Base-by-base conservation (phyloP, 2,113 vertebrate genomes). In the Canis aureus region DNA sequence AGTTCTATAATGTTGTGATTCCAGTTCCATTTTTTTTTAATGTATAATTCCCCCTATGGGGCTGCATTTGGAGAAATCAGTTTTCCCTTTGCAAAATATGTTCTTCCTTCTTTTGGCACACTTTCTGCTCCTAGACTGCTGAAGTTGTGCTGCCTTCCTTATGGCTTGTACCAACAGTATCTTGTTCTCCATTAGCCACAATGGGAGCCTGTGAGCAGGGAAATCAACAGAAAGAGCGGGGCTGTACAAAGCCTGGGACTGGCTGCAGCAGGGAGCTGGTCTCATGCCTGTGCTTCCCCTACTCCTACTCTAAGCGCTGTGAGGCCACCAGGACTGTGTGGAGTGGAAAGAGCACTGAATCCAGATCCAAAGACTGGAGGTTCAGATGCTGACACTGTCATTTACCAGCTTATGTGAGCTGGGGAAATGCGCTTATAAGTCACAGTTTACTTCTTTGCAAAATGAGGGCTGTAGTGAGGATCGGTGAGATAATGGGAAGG, bases 21-120 rank as follows among this genome's bases (percentile, higher is more conserved):
- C 79, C 55, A 59, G 25, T 62, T 51, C 2, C n/a, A 62, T 32
- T 80, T 91, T 87, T 35, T 94, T 79, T 81, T 80, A 80, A 53
- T 43, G 12, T 38, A 7, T 73, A 78, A 64, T 53, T 67, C 20
- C 8, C 51, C 3, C 12, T 66, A 15, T 62, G 35, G 38, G 11
- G 29, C 8, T 74, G 43, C 23, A 49, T 71, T 95, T 60, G 25
- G 35, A 88, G 35, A 78, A 79, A 49, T 62, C 35, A 66, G 8
- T n/a, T 85, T 85, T 19, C 17, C 16, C 22, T n/a, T 89, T 66
- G 60, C 27, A 66, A 94, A 84, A 49, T 3, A 49, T 22, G 1
- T 35, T n/a, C 20, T 89, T 62, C 35, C 22, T 49, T 57, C 43
- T 43, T 23, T 49, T 49, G 27, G 3, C 17, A 59, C 5, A 59